Evolutionary conservation across 2,888 invertebrate genomes (phyloP), one percentile per base, ranked within the genome.

Genomic region (Slavum lentiscoides): DNA sequence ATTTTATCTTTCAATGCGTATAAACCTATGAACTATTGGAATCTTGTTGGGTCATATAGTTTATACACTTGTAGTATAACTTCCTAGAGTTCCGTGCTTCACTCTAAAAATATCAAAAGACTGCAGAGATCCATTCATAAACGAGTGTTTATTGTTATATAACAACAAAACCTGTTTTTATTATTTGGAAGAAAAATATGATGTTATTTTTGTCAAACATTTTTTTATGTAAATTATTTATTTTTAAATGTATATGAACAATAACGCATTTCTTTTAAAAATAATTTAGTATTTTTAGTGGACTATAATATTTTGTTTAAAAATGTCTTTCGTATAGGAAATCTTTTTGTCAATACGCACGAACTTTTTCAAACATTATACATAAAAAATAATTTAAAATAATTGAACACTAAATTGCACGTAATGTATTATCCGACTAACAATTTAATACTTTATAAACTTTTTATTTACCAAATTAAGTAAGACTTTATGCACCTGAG

Each of bases 191-290:
- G n/a, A 64, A 37, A 74, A 6, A 62, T 64, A 49, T 23, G 17
- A 72, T 64, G 53, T 62, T 62, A 62, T 62, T 59, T 59, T 11
- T 39, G 58, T 59, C 39, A 30, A 61, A 13, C 2, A 17, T 61
- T 43, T 43, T 30, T 30, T 30, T 43, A 61, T 73, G 59, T 19
- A 23, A 49, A 61, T 73, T 70, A 11, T 70, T 70, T 70, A 39
- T 58, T 70, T 70, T 30, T 30, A 5, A 30, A 30, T 30, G n/a
- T 62, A 55, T 30, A 30, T 62, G 13, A 70, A n/a, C 7, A 55
- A 30, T 62, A 62, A 61, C 5, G 17, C 39, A 0, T 39, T 66
- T 39, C 6, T 43, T 66, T 39, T 39, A 13, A 13, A 49, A 49
- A 49, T 49, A 49, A 13, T 13, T 49, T 49, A 49, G 49, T 49